Base-by-base conservation (phyloP, 2,888 invertebrate genomes). In the Drosophila cognata region DNA sequence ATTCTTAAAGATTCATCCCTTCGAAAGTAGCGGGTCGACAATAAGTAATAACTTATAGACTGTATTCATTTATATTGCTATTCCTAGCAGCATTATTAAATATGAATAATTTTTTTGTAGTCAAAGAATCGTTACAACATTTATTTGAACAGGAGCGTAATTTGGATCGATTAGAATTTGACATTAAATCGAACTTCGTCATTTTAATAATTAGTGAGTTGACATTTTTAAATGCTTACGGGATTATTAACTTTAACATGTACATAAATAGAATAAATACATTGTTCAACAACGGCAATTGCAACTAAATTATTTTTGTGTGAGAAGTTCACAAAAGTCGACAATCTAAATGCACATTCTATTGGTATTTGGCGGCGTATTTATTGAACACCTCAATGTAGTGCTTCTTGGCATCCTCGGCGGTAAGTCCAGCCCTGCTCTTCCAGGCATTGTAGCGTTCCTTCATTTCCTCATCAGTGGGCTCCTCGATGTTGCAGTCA, bases 381-480 rank as follows among this genome's bases (percentile, higher is more conserved):
- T 94, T 93, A 66, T 94, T 92, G 28, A 95, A 97, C 91, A 96
- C 94, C 21, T 95, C 95, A 74, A 98, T 94, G 94, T 99, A 99
- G 68, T 96, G 95, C 89, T 96, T 94, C 94, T 97, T 97, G 64
- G 98, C 98, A 50, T 95, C 96, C 21, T 96, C 97, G 89, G 95
- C 94, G 56, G 95, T 93, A 84, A 95, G 94, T 38, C 98, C 98
- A 93, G 98, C 97, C 93, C 96, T 96, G 67, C 93, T 94, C 80
- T 95, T 95, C 99, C 99, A 99, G 4, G 97, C 96, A 92, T 97
- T 97, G 97, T 97, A 99, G 94, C 99, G 98, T 10, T 98, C 98
- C 92, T 97, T 98, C 81, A 98, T 98, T 93, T 96, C 96, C 82
- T 96, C 93, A 89, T 99, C 98, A 76, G 98, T 97, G 62, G 99